Conservation (phyloP, 2,113 vertebrate species). For the Maccullochella peelii region DNA sequence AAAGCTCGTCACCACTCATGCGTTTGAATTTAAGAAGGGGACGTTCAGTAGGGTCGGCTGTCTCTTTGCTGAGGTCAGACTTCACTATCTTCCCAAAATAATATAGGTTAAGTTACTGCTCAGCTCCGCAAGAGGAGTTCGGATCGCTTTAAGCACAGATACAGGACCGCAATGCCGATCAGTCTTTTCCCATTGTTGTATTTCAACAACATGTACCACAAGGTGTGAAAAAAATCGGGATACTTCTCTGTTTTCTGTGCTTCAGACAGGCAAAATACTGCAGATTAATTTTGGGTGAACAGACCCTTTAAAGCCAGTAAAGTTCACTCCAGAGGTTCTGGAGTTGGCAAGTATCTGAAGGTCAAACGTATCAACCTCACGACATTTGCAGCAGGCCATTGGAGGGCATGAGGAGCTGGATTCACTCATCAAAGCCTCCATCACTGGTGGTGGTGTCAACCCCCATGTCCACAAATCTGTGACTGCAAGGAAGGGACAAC, state of each 20-base stretch:
- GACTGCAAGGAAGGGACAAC: not conserved
- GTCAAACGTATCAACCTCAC: slow-evolving; percentile 51
- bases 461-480: slow-evolving; percentile 53
- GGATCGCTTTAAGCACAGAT: not conserved
- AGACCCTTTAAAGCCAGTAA: slow-evolving; percentile 10
- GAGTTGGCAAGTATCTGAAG: slow-evolving; percentile 52
- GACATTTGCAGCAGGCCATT: slow-evolving; percentile 44
- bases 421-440: slow-evolving; percentile 48
- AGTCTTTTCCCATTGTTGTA: not conserved
- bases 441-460: not conserved
- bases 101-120: not conserved
- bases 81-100: not conserved
- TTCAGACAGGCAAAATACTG: not conserved
- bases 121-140: not conserved
- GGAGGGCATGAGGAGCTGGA: slow-evolving; percentile 43
- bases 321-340: slow-evolving; percentile 18
- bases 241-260: not conserved
- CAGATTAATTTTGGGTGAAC: not conserved
- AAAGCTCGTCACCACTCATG: slow-evolving; percentile 23
- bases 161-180: not conserved
- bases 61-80: slow-evolving; percentile 14
- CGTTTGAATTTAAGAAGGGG: slow-evolving; percentile 37
- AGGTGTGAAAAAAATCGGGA: not conserved
- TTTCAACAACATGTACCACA: not conserved
- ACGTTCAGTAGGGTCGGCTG: slow-evolving; percentile 1